Conservation (phyloP, 92 coral and sea anemone species). For the Hydrozoanthus gracilis region DNA sequence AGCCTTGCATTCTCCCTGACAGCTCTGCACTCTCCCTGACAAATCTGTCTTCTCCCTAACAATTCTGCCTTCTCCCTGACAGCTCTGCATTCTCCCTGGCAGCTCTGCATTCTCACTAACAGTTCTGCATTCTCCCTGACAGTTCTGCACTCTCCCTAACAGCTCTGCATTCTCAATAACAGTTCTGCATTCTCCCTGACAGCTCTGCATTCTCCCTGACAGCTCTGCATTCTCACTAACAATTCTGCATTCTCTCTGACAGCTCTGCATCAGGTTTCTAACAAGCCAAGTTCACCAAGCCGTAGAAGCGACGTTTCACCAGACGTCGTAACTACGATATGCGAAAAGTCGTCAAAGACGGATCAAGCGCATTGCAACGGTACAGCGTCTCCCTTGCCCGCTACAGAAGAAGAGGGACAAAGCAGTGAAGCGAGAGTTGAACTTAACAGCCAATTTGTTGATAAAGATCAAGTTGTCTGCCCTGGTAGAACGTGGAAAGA, state of each 20-base stretch:
- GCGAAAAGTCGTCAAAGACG: constrained; percentile 47
- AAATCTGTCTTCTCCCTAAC: no score
- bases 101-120: no score
- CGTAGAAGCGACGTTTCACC: constrained; percentile 64
- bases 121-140: no score
- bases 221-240: no score
- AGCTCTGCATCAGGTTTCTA: constrained; percentile 52
- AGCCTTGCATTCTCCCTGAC: no score
- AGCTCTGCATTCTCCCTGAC: constrained; percentile 19
- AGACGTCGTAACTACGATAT: constrained; percentile 42
- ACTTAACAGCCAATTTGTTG: not conserved
- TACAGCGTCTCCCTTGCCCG: constrained; percentile 14
- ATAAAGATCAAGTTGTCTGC: constrained; percentile 24
- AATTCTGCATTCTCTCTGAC: not conserved
- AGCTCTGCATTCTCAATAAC: no score
- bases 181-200: not conserved
- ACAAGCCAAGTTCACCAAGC: constrained; percentile 35
- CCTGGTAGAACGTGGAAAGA: constrained; percentile 61
- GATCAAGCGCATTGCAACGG: constrained; percentile 41
- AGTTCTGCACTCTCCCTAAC: no score
- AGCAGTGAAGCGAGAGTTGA: not conserved
- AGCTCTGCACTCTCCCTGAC: no score
- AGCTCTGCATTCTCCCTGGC: no score
- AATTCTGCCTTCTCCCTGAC: no score
- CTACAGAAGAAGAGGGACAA: not conserved